Percentiles rank a stretch among this genome's conserved stretches.
Conservation (phyloP, 2,797 vertebrate species). For the Crenichthys baileyi region DNA sequence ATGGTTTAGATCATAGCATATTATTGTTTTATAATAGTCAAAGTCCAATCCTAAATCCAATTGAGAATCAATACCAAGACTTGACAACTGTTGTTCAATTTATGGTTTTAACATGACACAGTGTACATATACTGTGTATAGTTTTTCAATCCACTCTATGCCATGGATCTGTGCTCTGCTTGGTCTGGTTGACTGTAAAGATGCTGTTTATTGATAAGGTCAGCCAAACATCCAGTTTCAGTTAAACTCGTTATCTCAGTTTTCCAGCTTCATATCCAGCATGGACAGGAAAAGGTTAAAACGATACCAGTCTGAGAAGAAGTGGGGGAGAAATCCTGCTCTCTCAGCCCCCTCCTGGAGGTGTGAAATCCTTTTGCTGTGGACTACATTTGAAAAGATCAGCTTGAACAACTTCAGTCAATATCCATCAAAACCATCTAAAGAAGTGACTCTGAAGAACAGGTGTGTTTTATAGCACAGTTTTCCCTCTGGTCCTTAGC, state of each 20-base stretch:
- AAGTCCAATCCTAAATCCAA: no score
- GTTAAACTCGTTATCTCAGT: constrained; percentile 33
- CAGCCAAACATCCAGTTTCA: constrained; percentile 11
- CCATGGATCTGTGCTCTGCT: constrained; percentile 6
- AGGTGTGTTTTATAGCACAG: constrained; percentile 73
- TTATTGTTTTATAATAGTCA: no score
- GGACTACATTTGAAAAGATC: constrained; percentile 61
- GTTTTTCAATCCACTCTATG: not conserved
- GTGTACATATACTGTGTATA: not conserved
- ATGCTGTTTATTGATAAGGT: constrained; percentile 16
- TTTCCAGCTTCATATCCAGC: constrained; percentile 13
- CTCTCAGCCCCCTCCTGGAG: constrained; percentile 9
- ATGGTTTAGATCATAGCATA: not conserved
- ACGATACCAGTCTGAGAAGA: constrained; percentile 20
- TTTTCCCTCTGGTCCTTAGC: constrained; percentile 55
- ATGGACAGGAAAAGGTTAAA: constrained; percentile 22
- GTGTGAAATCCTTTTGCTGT: constrained; percentile 53
- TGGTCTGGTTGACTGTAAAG: constrained; percentile 8
- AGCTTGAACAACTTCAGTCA: constrained; percentile 65
- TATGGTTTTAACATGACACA: not conserved
- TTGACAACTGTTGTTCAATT: not conserved
- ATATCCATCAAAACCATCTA: constrained; percentile 61
- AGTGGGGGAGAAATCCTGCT: constrained; percentile 26
- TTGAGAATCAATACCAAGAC: no score
- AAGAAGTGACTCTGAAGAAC: constrained; percentile 62